A percentile compares a stretch with the other conserved stretches of the same genome.
These are phyloP conservation scores for Phoebastria nigripes DNA, from an alignment of 2,797 vertebrate genomes.

Conservation along the genomic window DNA sequence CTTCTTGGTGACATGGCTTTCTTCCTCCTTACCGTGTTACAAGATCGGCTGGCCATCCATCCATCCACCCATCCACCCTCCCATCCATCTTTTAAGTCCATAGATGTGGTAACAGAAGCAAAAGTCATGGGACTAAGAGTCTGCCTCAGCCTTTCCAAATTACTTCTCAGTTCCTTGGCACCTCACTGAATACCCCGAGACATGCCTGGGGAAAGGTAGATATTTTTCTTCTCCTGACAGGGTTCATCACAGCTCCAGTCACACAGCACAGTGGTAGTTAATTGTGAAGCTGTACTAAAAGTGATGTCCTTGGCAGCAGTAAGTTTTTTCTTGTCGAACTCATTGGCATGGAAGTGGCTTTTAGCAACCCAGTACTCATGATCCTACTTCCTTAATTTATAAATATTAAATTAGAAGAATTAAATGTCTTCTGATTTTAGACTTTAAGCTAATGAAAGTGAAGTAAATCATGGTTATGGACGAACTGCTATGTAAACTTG, in stretches of 20 bases:
- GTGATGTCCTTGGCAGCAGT: slow-evolving; percentile 6
- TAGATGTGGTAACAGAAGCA: neutral
- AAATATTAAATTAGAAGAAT: slow-evolving; percentile 54
- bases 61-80: neutral
- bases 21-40: neutral
- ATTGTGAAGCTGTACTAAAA: neutral
- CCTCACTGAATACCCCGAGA: neutral
- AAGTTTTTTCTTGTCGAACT: slow-evolving; percentile 27
- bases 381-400: slow-evolving; percentile 53
- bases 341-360: slow-evolving; percentile 20
- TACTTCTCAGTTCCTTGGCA: neutral
- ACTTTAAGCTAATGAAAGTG: slow-evolving; percentile 36
- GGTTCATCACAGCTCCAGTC: neutral
- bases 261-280: neutral
- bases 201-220: neutral
- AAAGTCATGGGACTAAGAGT: neutral
- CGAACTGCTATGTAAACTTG: slow-evolving; percentile 40
- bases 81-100: neutral
- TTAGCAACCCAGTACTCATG: slow-evolving; percentile 1
- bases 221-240: neutral
- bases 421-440: slow-evolving; percentile 59
- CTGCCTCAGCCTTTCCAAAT: neutral
- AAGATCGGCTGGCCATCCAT: neutral
- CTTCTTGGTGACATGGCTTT: neutral
- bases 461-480: slow-evolving; percentile 29